Evolutionary conservation across 2,113 vertebrate species (phyloP).

Genomic region (Rhadina sibilatrix): DNA sequence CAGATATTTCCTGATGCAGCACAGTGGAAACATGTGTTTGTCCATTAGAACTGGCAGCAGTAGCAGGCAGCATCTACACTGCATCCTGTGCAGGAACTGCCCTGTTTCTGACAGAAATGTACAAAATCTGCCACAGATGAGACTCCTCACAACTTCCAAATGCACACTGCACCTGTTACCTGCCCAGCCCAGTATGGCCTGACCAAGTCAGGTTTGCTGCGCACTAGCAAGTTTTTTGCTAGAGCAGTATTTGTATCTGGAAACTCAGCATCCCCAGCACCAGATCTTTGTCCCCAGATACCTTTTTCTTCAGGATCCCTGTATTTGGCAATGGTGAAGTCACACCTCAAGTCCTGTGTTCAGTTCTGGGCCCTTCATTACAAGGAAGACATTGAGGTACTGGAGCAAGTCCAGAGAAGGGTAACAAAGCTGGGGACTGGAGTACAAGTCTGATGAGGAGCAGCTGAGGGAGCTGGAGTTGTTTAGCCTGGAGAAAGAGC

Average conservation of each 20-base stretch:
- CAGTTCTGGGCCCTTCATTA: not conserved
- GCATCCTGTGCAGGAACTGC: not conserved
- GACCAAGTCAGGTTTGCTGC: not conserved
- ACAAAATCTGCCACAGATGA: not conserved
- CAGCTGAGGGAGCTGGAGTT: not conserved
- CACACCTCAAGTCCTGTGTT: accelerated
- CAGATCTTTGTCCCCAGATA: not conserved
- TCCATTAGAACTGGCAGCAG: not conserved
- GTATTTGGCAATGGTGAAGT: not conserved
- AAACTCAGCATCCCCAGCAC: not conserved
- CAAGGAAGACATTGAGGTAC: not conserved
- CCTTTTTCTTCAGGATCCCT: not conserved
- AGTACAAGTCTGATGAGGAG: not conserved
- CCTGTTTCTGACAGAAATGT: not conserved
- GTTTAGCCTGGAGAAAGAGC: not conserved
- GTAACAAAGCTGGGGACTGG: not conserved
- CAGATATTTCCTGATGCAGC: not conserved
- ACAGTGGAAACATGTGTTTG: not conserved
- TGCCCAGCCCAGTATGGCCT: not conserved
- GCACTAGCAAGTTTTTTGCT: not conserved
- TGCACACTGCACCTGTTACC: accelerated
- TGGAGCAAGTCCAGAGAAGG: not conserved
- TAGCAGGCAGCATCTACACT: not conserved
- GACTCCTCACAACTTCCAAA: not conserved
- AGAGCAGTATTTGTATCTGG: not conserved